Percentiles rank a stretch among this genome's conserved stretches.
Conservation (phyloP, 2,888 invertebrate genomes). For the Molorchus minor region DNA sequence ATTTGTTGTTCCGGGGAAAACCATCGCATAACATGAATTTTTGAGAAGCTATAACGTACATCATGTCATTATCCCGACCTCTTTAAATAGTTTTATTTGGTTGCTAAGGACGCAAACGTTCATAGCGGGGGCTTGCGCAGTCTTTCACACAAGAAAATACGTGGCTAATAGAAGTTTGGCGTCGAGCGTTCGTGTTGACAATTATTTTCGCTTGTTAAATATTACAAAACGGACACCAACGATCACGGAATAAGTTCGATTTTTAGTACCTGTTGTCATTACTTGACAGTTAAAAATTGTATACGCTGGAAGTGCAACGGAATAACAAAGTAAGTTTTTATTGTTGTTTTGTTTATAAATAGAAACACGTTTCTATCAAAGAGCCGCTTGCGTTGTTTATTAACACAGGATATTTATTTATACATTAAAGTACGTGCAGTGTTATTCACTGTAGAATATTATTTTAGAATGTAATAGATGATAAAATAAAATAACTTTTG, state of each 20-base stretch:
- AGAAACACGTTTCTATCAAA: no score
- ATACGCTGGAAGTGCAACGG: slow-evolving; percentile 16
- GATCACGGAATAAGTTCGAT: no score
- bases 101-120: slow-evolving; percentile 27
- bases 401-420: no score
- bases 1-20: slow-evolving; percentile 3
- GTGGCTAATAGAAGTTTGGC: slow-evolving; percentile 65
- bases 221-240: background rate
- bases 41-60: slow-evolving; percentile 6
- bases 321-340: slow-evolving; percentile 22
- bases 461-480: no score
- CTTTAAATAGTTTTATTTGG: slow-evolving; percentile 7
- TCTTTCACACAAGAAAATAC: slow-evolving; percentile 20
- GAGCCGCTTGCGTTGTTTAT: no score
- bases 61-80: slow-evolving; percentile 14
- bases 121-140: slow-evolving; percentile 24
- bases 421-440: no score
- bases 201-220: slow-evolving; percentile 13
- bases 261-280: background rate
- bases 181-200: slow-evolving; percentile 21
- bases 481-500: no score
- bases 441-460: no score
- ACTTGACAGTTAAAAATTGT: background rate
- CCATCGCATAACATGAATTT: slow-evolving; percentile 19
- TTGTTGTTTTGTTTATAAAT: slow-evolving; percentile 4